Evolutionary conservation across 1,140 invertebrate species (phyloP).

Genomic region (Hycleus phaleratus): DNA sequence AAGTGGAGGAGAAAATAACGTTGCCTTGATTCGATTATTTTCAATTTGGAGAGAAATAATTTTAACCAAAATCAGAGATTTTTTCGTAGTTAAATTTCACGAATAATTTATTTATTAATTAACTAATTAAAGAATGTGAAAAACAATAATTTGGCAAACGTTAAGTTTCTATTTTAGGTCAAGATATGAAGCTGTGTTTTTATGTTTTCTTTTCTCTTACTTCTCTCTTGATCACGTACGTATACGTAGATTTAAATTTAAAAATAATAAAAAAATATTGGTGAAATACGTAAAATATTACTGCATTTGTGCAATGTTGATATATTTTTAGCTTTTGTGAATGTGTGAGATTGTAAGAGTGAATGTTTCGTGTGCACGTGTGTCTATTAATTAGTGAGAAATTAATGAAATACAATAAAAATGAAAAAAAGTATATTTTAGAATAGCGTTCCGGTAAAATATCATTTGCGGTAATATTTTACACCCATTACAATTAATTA

Average conservation of each 20-base stretch:
- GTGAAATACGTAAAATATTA: conserved; percentile 32
- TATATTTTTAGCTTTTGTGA: conserved; percentile 10
- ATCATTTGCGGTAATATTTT: conserved; percentile 31
- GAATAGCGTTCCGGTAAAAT: conserved; percentile 2
- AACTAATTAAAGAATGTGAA: background rate
- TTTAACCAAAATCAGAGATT: background rate
- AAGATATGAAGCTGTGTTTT: conserved; percentile 1
- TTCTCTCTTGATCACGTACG: conserved; percentile 18
- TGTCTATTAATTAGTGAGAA: conserved; percentile 9
- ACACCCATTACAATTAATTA: conserved; percentile 15
- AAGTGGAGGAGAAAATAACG: background rate
- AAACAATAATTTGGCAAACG: conserved; percentile 9
- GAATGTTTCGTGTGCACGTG: conserved; percentile 8
- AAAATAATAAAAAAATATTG: conserved; percentile 7
- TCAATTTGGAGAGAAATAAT: background rate
- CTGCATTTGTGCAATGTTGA: conserved; percentile 33
- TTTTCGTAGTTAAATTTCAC: background rate
- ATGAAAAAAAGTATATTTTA: conserved; percentile 1
- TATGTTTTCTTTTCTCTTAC: background rate
- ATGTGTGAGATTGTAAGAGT: conserved; percentile 1
- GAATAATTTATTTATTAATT: background rate
- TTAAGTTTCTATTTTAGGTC: conserved; percentile 23
- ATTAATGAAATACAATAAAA: conserved; percentile 9
- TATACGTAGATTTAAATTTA: conserved; percentile 11
- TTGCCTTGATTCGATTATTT: background rate